A percentile compares a stretch with the other conserved stretches of the same genome.
These are phyloP conservation scores for Bombus impatiens DNA, from an alignment of 1,140 invertebrate genomes.

Conservation along the genomic window DNA sequence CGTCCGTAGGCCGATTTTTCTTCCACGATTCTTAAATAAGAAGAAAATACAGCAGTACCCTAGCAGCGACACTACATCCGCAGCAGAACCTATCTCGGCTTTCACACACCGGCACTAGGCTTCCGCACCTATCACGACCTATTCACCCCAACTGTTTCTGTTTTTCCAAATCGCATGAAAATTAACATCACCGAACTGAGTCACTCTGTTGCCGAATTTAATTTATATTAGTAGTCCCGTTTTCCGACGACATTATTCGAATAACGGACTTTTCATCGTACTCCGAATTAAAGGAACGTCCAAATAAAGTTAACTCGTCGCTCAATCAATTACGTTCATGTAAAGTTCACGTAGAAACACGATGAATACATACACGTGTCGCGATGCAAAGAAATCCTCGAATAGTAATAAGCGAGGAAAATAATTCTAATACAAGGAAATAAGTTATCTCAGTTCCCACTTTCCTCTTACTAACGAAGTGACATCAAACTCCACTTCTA, in stretches of 20 bases:
- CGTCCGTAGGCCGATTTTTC: no score
- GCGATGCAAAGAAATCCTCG: background rate
- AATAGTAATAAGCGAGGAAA: background rate
- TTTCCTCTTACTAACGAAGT: background rate
- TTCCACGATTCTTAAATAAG: no score
- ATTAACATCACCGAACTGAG: background rate
- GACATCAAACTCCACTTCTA: background rate
- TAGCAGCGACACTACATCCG: no score
- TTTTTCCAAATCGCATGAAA: background rate
- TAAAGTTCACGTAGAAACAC: background rate
- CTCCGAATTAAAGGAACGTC: background rate
- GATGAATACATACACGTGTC: background rate
- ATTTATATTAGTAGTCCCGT: background rate
- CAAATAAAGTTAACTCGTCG: background rate
- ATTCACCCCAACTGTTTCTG: background rate
- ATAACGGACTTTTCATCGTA: background rate
- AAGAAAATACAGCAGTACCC: no score
- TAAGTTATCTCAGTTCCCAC: conserved; percentile 10
- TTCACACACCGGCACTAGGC: no score
- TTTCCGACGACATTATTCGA: background rate
- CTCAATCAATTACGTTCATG: background rate
- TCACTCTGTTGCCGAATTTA: background rate
- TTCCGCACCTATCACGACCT: no score
- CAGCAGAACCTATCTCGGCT: no score
- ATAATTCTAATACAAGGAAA: background rate